Evolutionary conservation across 2,888 invertebrate genomes (phyloP), one percentile per base, ranked within the genome.

Genomic region (Drosophila conformis): DNA sequence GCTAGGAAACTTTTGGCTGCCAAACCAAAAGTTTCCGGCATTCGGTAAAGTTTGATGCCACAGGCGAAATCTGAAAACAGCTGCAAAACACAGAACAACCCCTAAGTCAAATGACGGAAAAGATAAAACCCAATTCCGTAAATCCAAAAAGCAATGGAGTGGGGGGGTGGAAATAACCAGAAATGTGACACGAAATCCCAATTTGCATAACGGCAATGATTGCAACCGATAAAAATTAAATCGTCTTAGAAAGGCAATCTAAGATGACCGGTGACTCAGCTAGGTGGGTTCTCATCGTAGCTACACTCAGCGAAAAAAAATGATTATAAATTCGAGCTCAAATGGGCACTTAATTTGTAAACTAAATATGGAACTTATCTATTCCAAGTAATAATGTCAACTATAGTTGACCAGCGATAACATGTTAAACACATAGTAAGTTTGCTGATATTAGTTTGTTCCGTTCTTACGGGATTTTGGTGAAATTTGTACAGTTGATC

Each of bases 1-100:
- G 82, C 69, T 63, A 76, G n/a, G 69, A 80, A 84, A 87, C 69
- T 86, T 87, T 85, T 60, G 63, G 60, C 75, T 74, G 83, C 72
- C 83, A 85, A 80, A 65, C 64, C 54, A 36, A 21, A 85, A 87
- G 86, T 87, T 85, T 85, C 79, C 87, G 82, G 80, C 83, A 76
- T 73, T 70, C 53, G 51, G 74, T 68, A 77, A 85, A 81, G 65
- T 78, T 83, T 46, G 57, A 69, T 49, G 73, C 58, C 73, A 71
- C 54, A 64, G 73, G 78, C 67, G 48, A 70, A 65, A 59, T 18
- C 54, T 64, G 76, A 73, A 31, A 29, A 73, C 80, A 86, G 81
- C 76, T 88, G 76, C 73, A 54, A 70, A 29, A 29, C 78, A 73
- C 81, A 67, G 73, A 85, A 80, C 80, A 53, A 85, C 82, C 85